A percentile compares a stretch with the other conserved stretches of the same genome.
phyloP scores from a whole-genome alignment of 2,113 vertebrate genomes.

The Thinocorus orbignyianus region DNA sequence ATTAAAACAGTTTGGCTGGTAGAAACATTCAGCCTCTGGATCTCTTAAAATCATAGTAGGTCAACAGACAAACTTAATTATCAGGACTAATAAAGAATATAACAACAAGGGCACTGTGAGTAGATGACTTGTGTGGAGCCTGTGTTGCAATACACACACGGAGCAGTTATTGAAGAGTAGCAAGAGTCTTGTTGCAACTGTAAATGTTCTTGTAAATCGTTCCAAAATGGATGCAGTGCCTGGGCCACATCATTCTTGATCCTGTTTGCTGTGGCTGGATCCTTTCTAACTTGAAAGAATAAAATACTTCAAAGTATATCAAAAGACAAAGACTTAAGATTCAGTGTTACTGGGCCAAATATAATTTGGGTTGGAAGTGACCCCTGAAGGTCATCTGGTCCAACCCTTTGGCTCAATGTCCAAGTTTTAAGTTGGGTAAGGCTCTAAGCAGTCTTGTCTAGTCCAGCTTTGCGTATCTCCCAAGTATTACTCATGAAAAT shows the following conservation, averaged over 20 bases:
- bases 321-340: neutral
- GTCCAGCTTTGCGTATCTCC: neutral
- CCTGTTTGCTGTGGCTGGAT: neutral
- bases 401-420: neutral
- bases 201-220: neutral
- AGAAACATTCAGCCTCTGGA: neutral
- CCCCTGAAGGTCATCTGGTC: neutral
- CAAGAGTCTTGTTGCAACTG: neutral
- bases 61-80: neutral
- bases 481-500: neutral
- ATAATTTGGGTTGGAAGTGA: neutral
- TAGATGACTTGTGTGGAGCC: neutral
- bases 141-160: neutral
- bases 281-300: neutral
- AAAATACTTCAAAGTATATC: neutral
- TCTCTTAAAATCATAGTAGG: neutral
- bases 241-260: rapidly evolving
- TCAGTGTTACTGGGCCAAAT: neutral
- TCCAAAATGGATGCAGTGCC: neutral
- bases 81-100: neutral
- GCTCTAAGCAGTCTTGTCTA: neutral
- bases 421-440: neutral
- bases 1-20: neutral
- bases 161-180: neutral
- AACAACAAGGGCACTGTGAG: neutral